Conservation (phyloP, 2,888 invertebrate species). For the Xestia xanthographa region DNA sequence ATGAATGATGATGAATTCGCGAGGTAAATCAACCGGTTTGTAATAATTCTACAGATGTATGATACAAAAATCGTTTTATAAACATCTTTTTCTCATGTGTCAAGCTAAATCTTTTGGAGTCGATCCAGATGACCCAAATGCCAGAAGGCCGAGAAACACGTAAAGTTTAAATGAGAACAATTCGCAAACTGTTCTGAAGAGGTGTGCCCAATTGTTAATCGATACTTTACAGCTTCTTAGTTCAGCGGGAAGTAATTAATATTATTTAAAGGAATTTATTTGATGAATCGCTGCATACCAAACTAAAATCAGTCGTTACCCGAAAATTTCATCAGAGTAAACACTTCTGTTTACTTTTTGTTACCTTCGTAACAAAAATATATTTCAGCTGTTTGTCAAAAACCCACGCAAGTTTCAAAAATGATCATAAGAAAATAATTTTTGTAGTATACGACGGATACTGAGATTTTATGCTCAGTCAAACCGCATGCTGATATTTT, state of each 20-base stretch:
- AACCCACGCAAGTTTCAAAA: slow-evolving; percentile 25
- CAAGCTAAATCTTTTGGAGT: slow-evolving; percentile 82
- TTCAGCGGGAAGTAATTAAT: neutral
- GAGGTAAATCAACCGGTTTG: neutral
- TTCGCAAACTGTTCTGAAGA: slow-evolving; percentile 73
- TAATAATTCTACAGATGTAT: slow-evolving; percentile 22
- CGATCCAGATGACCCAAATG: slow-evolving; percentile 87
- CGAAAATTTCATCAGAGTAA: neutral
- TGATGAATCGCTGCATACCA: neutral
- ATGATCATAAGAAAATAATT: slow-evolving; percentile 8
- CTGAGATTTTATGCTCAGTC: slow-evolving; percentile 5
- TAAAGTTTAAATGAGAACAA: slow-evolving; percentile 77
- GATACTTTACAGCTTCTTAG: slow-evolving; percentile 48
- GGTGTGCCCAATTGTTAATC: slow-evolving; percentile 64
- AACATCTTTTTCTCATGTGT: slow-evolving; percentile 76
- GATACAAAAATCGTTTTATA: slow-evolving; percentile 63
- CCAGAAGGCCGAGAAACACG: slow-evolving; percentile 75
- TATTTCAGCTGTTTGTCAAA: slow-evolving; percentile 15
- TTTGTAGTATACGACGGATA: neutral
- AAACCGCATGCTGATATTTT: slow-evolving; percentile 3
- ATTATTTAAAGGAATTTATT: neutral
- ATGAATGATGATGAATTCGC: neutral
- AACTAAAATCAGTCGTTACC: neutral
- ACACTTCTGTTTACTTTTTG: too few species aligned
- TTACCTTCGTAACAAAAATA: neutral